Conservation (phyloP, 2,888 invertebrate species). For the Trissolcus japonicus region DNA sequence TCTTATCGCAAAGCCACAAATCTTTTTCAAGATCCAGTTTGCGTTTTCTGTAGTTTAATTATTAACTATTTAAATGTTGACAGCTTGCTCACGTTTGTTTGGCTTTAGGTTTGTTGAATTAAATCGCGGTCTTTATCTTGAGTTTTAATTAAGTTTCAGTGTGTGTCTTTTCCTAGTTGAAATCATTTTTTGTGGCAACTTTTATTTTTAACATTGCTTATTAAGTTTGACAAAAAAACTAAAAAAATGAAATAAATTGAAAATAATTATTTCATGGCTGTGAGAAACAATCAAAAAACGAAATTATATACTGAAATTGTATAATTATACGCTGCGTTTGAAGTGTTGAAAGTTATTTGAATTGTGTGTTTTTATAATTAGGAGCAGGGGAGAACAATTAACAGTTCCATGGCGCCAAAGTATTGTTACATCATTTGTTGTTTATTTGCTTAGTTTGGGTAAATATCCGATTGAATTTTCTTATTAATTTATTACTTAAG, state of each 20-base stretch:
- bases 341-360: conserved; percentile 61
- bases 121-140: background rate
- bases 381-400: conserved; percentile 75
- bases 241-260: background rate
- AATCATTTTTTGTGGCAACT: background rate
- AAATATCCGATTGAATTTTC: conserved; percentile 67
- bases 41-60: background rate
- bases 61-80: conserved; percentile 8
- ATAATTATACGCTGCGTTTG: conserved; percentile 5
- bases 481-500: conserved; percentile 23
- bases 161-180: background rate
- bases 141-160: conserved; percentile 8
- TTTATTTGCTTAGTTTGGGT: conserved; percentile 75
- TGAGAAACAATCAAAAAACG: too few species aligned
- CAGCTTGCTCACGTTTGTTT: conserved; percentile 24
- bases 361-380: conserved; percentile 73
- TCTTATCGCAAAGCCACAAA: conserved; percentile 23
- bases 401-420: conserved; percentile 74
- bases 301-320: too few species aligned
- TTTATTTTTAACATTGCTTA: background rate
- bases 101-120: conserved; percentile 15
- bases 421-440: conserved; percentile 75
- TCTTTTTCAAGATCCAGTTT: conserved; percentile 13
- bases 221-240: background rate
- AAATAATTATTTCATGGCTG: background rate